phyloP scores from a whole-genome alignment of 1,140 invertebrate genomes.

The Pseudoatta argentina region DNA sequence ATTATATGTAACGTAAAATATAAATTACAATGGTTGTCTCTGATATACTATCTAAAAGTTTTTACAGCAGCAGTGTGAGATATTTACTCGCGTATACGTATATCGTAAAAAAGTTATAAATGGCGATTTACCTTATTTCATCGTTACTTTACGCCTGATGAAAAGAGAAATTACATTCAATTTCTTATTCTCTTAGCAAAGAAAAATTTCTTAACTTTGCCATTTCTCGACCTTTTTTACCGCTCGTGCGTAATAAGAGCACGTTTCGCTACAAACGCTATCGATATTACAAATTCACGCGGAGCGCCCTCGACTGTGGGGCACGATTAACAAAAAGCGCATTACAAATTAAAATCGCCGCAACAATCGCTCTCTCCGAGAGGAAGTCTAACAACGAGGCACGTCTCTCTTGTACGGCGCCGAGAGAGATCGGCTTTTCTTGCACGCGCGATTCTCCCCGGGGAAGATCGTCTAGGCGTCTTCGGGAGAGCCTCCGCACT shows the following conservation, averaged over 20 bases:
- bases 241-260: not conserved
- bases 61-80: not conserved
- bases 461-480: constrained; percentile 41
- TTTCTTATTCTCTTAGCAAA: not conserved
- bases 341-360: constrained; percentile 53
- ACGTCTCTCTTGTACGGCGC: constrained; percentile 6
- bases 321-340: constrained; percentile 48
- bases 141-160: not conserved
- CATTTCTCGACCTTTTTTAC: not conserved
- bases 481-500: constrained; percentile 9
- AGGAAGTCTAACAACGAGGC: constrained; percentile 31
- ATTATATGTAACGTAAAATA: not conserved
- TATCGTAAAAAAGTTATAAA: not conserved
- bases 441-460: constrained; percentile 34
- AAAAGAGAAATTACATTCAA: constrained; percentile 2
- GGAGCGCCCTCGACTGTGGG: not conserved
- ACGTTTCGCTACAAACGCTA: not conserved
- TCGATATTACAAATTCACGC: constrained; percentile 43
- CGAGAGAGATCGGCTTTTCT: constrained; percentile 39
- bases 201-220: not conserved
- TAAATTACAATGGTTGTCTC: constrained; percentile 19
- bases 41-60: not conserved
- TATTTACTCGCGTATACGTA: not conserved
- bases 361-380: not conserved
- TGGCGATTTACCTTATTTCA: not conserved